Evolutionary conservation across 2,797 vertebrate genomes (phyloP), one percentile per base, ranked within the genome.

Genomic region (Urosaurus nigricauda): DNA sequence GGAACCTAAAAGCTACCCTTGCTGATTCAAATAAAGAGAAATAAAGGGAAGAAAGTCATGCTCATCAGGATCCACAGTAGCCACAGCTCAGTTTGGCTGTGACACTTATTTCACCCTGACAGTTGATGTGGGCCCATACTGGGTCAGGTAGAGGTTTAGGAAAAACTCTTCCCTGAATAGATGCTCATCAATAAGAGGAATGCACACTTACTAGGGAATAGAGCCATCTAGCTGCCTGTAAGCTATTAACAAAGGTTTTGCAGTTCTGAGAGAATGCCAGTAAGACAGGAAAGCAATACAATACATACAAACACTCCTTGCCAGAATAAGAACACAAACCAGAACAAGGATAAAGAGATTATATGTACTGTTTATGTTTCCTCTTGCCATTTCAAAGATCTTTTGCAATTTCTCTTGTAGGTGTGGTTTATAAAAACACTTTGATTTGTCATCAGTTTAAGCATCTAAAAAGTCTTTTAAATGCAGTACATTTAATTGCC

Each of bases 171-270:
- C 21, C 32, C 29, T 83, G 0, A 11, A 56, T 12, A 73, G 90
- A 60, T 21, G 56, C 40, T 79, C 65, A 51, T 14, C 32, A 60
- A 11, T 86, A 79, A 0, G 60, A 87, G 82, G 63, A 79, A 24
- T 73, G n/a, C 65, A 91, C 87, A 94, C 90, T 70, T 88, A 92
- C 88, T 92, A 92, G 91, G 85, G 89, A 93, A 81, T 94, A 90
- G 95, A 95, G 95, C 94, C 95, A 94, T 91, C 95, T 95, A 95
- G 94, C 92, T 94, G 94, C 86, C 89, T 94, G 60, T 56, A 90
- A 51, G 53, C 90, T 93, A 91, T 81, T 74, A 87, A 83, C 93
- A 95, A 82, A 56, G 70, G 77, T 85, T 83, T 40, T 88, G 43
- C 79, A 83, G 86, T 86, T 89, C 53, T 68, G 32, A 80, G 53